Percentiles rank a stretch among this genome's conserved stretches.
phyloP scores from a whole-genome alignment of 2,888 invertebrate genomes.

The Tromatobia lineatoria region DNA sequence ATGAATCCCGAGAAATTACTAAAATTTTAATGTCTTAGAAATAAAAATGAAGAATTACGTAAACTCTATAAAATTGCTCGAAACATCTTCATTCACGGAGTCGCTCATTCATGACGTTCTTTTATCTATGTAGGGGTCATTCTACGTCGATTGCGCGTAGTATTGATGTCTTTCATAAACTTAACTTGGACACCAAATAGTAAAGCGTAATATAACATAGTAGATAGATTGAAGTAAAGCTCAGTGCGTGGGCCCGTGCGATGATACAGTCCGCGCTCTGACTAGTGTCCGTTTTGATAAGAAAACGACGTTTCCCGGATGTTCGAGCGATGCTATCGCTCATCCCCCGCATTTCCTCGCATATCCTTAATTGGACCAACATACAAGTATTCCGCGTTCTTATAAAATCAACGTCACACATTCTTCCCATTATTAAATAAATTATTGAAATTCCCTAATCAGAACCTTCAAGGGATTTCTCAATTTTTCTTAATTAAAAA shows the following conservation, averaged over 20 bases:
- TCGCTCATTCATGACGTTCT: conserved; percentile 1
- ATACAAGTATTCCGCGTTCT: conserved; percentile 12
- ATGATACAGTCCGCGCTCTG: conserved; percentile 76
- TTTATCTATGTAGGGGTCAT: background rate
- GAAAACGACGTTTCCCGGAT: conserved; percentile 83
- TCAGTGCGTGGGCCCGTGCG: conserved; percentile 57
- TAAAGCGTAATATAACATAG: conserved; percentile 19
- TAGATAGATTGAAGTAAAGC: conserved; percentile 50
- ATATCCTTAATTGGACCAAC: conserved; percentile 71
- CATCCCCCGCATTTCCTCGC: conserved; percentile 84
- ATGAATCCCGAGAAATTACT: background rate
- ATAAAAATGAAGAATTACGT: background rate
- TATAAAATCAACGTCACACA: background rate
- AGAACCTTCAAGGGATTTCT: background rate
- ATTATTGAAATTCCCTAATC: background rate
- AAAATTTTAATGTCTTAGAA: background rate
- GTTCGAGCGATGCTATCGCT: conserved; percentile 77
- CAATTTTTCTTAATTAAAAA: background rate
- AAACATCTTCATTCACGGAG: conserved; percentile 1
- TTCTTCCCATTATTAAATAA: background rate
- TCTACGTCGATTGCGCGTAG: conserved; percentile 1
- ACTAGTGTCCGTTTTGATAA: conserved; percentile 83
- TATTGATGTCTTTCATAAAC: conserved; percentile 9
- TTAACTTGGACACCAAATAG: background rate
- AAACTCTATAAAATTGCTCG: background rate